Base-by-base conservation (phyloP, 2,113 vertebrate genomes). In the Athene cunicularia region DNA sequence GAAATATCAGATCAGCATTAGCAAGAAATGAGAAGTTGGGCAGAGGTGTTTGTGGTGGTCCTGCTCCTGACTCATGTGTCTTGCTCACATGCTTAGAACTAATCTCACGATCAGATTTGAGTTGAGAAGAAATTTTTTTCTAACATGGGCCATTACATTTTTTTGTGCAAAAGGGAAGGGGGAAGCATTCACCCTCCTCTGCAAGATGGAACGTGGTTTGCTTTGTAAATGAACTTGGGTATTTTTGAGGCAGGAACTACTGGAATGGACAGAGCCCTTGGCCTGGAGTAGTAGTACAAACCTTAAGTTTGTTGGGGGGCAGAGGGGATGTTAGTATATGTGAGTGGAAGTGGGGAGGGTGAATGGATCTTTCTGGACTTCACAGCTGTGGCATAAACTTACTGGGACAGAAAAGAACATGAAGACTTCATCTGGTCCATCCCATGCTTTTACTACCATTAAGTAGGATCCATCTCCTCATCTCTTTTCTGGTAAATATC, bases 111-210 rank as follows among this genome's bases (percentile, higher is more conserved):
- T 75, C 12, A 33, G 30, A 37, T 73, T 4, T 89, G 62, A 77
- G 8, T 24, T 26, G 14, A 70, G 45, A 92, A 64, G 10, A 83
- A 70, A 3, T 67, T 71, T 70, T 62, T 91, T 15, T 62, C 19
- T 62, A 22, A 70, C 0, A 0, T 37, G 22, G 12, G 11, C 11
- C 26, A 35, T 23, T 67, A 33, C 5, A 43, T 73, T 80, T 83
- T 37, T 41, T 23, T 19, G 47, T 2, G 28, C 3, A 3, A 53
- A 81, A 27, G 17, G 8, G 21, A 52, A 39, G 8, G 9, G 28
- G 35, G 20, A 86, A 45, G 27, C 18, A 60, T 83, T 73, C 22
- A 43, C 16, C 8, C 14, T 32, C 6, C 64, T 93, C 37, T 55
- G 28, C 49, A 81, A 67, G 56, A n/a, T 5, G 15, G 30, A 72